Percentiles rank a stretch among this genome's conserved stretches.
Evolutionary conservation across 2,888 invertebrate species (phyloP).

Genomic region (Augiades crinisus): DNA sequence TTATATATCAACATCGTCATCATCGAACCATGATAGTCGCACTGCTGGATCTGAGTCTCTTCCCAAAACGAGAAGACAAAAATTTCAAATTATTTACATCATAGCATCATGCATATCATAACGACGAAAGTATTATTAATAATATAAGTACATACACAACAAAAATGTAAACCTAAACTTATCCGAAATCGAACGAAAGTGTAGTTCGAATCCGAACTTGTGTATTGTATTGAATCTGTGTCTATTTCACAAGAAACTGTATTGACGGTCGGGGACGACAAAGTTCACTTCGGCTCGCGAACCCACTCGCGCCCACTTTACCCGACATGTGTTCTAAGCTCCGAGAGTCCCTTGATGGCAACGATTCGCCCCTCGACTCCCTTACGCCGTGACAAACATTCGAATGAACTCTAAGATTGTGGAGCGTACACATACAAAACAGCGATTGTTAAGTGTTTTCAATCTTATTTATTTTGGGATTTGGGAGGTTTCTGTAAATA

Average conservation of each 20-base stretch:
- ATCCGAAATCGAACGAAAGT: too few relatives aligned
- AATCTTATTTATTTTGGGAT: too few relatives aligned
- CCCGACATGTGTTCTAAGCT: constrained; percentile 16
- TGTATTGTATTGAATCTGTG: not conserved
- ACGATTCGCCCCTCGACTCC: constrained; percentile 8
- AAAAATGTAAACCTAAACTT: too few relatives aligned
- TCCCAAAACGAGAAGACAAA: too few relatives aligned
- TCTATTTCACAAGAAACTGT: not conserved
- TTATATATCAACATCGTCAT: too few relatives aligned
- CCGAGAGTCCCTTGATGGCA: constrained; percentile 12
- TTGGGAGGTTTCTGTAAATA: too few relatives aligned
- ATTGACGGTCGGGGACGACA: constrained; percentile 2
- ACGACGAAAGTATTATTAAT: too few relatives aligned
- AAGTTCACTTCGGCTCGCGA: constrained; percentile 17
- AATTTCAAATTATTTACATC: too few relatives aligned
- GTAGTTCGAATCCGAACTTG: too few relatives aligned
- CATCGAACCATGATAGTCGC: too few relatives aligned
- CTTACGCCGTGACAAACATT: not conserved
- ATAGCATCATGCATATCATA: too few relatives aligned
- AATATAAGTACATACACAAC: not conserved
- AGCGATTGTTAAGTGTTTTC: not conserved
- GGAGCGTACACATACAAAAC: not conserved
- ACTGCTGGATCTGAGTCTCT: too few relatives aligned
- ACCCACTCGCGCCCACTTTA: constrained; percentile 18
- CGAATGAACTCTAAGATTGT: not conserved